These are phyloP conservation scores for Peromyscus maniculatus DNA, from an alignment of 2,113 vertebrate species.

Conservation along the genomic window DNA sequence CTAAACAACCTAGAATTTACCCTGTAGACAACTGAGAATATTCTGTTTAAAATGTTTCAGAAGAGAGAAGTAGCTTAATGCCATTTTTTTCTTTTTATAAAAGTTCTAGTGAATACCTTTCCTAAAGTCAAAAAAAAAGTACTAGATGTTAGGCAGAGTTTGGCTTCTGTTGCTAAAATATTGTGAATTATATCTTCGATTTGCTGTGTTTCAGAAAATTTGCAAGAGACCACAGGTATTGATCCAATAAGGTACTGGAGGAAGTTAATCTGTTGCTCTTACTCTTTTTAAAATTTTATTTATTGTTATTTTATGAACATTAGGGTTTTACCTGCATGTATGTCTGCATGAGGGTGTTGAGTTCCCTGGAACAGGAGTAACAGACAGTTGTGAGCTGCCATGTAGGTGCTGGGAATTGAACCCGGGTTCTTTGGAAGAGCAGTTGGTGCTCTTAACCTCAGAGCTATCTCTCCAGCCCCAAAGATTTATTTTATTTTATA, in stretches of 20 bases:
- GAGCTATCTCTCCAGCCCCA: too few species aligned
- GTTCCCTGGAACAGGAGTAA: too few species aligned
- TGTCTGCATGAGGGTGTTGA: too few species aligned
- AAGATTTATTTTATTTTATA: too few species aligned
- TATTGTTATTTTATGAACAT: too few species aligned
- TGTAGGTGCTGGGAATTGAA: too few species aligned
- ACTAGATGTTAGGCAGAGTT: conserved; percentile 16
- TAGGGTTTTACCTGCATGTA: too few species aligned
- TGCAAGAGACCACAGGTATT: background rate
- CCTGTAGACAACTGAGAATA: conserved; percentile 50
- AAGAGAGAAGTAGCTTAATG: conserved; percentile 40
- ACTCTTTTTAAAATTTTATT: too few species aligned
- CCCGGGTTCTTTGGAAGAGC: too few species aligned
- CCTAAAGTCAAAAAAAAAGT: background rate
- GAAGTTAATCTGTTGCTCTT: background rate
- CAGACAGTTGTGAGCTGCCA: too few species aligned
- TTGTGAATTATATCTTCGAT: background rate
- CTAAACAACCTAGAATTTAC: conserved; percentile 60
- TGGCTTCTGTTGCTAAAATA: conserved; percentile 17
- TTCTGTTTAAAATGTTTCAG: conserved; percentile 37
- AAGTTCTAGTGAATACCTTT: conserved; percentile 3
- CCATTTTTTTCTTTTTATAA: background rate
- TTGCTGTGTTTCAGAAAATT: background rate
- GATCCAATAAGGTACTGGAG: background rate
- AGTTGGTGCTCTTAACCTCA: too few species aligned